Evolutionary conservation across 2,113 vertebrate genomes (phyloP).

Genomic region (Spea bombifrons): DNA sequence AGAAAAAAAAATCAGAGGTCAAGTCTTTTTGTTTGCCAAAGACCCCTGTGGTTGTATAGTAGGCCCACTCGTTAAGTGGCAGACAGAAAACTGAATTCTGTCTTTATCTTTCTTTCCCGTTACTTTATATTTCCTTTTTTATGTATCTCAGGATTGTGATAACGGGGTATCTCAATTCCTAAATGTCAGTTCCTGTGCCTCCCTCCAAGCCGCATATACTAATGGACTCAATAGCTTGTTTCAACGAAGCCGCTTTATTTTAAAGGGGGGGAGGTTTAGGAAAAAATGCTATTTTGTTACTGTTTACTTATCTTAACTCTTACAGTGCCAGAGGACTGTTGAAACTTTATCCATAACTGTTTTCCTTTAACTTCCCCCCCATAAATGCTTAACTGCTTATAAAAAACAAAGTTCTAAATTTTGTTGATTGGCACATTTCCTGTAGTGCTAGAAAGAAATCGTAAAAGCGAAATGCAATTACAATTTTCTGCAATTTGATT

Average conservation of each 20-base stretch:
- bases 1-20: conserved; percentile 16
- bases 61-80: conserved; percentile 9
- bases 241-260: not conserved
- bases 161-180: conserved; percentile 9
- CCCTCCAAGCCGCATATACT: not conserved
- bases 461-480: too few relatives aligned
- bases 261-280: too few relatives aligned
- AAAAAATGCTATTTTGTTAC: too few relatives aligned
- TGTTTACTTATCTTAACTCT: not conserved
- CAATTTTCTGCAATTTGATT: too few relatives aligned
- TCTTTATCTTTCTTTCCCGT: conserved; percentile 33
- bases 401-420: too few relatives aligned
- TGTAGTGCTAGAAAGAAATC: too few relatives aligned
- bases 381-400: too few relatives aligned
- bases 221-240: conserved; percentile 3
- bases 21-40: conserved; percentile 25
- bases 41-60: conserved; percentile 17
- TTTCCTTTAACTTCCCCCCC: too few relatives aligned
- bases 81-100: conserved; percentile 30
- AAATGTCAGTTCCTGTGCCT: conserved; percentile 22
- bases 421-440: too few relatives aligned
- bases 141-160: conserved; percentile 18
- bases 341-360: too few relatives aligned
- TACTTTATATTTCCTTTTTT: conserved; percentile 25
- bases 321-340: too few relatives aligned